phyloP scores from a whole-genome alignment of 2,113 vertebrate species.

The Cyanoramphus novaezelandiae region DNA sequence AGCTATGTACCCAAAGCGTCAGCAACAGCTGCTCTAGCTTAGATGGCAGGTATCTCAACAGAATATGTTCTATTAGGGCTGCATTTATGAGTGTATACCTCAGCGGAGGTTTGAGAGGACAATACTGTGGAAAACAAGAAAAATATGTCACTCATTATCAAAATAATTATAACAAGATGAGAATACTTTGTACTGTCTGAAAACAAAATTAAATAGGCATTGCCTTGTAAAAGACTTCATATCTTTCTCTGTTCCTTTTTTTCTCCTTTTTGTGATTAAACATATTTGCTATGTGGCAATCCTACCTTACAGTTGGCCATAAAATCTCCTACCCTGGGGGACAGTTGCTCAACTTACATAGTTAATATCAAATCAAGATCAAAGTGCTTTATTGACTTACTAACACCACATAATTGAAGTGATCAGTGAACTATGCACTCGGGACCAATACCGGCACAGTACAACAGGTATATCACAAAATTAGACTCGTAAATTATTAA shows the following conservation, averaged over 20 bases:
- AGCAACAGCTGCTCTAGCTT: background rate
- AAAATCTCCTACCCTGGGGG: background rate
- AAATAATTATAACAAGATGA: background rate
- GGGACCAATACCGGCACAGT: background rate
- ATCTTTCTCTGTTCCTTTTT: background rate
- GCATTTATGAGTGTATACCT: background rate
- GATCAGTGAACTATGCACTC: background rate
- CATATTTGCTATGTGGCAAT: background rate
- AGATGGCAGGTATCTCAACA: background rate
- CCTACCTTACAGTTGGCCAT: background rate
- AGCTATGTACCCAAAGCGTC: background rate
- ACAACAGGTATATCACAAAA: background rate
- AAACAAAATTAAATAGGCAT: background rate
- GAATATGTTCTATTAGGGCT: background rate
- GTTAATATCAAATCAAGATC: background rate
- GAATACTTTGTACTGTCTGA: background rate
- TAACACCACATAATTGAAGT: background rate
- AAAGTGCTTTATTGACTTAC: background rate
- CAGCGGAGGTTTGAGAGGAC: background rate
- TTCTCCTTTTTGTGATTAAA: background rate
- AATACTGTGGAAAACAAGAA: background rate
- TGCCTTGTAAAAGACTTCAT: background rate
- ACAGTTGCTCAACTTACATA: background rate
- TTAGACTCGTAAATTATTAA: background rate
- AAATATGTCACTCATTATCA: background rate